phyloP scores from a whole-genome alignment of 2,113 vertebrate genomes.

The Mohoua ochrocephala region DNA sequence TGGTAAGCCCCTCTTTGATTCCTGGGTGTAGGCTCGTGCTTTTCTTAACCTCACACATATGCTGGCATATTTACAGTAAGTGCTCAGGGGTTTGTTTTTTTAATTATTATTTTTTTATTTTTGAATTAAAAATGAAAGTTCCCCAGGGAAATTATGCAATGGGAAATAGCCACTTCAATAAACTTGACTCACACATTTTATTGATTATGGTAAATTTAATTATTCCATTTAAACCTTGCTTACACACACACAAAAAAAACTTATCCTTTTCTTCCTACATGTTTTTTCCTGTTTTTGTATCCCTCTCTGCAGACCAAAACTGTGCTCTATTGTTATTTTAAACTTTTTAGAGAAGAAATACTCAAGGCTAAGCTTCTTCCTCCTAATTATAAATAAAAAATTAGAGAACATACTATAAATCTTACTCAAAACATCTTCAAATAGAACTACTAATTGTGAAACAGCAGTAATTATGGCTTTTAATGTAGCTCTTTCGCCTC shows the following conservation, averaged over 20 bases:
- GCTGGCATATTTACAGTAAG: constrained; percentile 63
- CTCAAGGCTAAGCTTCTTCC: not conserved
- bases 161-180: constrained; percentile 74
- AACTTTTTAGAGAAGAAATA: not conserved
- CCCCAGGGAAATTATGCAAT: constrained; percentile 74
- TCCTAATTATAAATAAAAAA: constrained; percentile 1
- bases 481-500: not conserved
- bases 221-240: constrained; percentile 64
- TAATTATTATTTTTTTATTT: constrained; percentile 53
- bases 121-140: constrained; percentile 75
- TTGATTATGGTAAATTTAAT: constrained; percentile 76
- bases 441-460: constrained; percentile 27
- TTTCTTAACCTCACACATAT: constrained; percentile 68
- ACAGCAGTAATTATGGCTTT: constrained; percentile 40
- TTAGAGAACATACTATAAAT: constrained; percentile 19
- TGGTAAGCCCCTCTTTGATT: constrained; percentile 68
- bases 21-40: constrained; percentile 57
- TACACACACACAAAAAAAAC: not conserved
- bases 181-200: constrained; percentile 73
- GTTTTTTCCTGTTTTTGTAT: constrained; percentile 43
- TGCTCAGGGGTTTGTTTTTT: constrained; percentile 49
- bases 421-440: constrained; percentile 28
- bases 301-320: not conserved
- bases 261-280: constrained; percentile 39
- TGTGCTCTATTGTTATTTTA: not conserved